These are phyloP conservation scores for Clepsis dumicolana DNA, from an alignment of 2,888 invertebrate species.

Conservation along the genomic window DNA sequence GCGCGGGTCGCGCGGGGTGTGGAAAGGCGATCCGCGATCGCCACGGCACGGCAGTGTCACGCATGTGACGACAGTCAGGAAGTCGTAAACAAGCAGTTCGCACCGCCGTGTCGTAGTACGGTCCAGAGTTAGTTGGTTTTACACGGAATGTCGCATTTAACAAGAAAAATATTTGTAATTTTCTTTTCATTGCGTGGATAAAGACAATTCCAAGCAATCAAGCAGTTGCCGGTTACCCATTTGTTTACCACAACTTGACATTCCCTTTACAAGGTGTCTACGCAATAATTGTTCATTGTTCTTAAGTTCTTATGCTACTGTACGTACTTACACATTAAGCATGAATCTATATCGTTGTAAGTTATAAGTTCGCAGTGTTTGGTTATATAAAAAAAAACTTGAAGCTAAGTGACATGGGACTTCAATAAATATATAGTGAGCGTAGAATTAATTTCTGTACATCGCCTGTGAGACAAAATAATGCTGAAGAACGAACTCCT, in stretches of 20 bases:
- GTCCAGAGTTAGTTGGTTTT: constrained; percentile 27
- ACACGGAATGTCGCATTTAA: constrained; percentile 26
- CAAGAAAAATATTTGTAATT: constrained; percentile 33
- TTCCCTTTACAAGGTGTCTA: background rate
- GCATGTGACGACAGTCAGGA: constrained; percentile 33
- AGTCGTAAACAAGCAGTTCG: constrained; percentile 27
- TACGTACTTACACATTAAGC: too few relatives aligned
- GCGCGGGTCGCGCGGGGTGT: too few relatives aligned
- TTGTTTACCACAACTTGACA: constrained; percentile 21
- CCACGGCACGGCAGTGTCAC: too few relatives aligned
- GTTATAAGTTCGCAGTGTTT: too few relatives aligned
- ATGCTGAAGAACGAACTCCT: background rate
- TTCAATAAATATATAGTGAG: background rate
- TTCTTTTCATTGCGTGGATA: constrained; percentile 41
- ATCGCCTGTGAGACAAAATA: background rate
- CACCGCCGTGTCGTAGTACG: constrained; percentile 7
- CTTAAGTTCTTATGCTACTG: too few relatives aligned
- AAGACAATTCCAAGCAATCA: constrained; percentile 39
- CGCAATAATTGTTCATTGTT: background rate
- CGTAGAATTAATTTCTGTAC: background rate
- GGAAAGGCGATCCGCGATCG: too few relatives aligned
- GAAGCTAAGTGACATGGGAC: background rate
- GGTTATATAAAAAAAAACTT: too few relatives aligned
- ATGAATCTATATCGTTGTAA: too few relatives aligned
- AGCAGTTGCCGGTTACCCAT: constrained; percentile 8